A percentile compares a stretch with the other conserved stretches of the same genome.
These are phyloP conservation scores for Meliscaeva auricollis DNA, from an alignment of 2,888 invertebrate genomes.

Conservation along the genomic window DNA sequence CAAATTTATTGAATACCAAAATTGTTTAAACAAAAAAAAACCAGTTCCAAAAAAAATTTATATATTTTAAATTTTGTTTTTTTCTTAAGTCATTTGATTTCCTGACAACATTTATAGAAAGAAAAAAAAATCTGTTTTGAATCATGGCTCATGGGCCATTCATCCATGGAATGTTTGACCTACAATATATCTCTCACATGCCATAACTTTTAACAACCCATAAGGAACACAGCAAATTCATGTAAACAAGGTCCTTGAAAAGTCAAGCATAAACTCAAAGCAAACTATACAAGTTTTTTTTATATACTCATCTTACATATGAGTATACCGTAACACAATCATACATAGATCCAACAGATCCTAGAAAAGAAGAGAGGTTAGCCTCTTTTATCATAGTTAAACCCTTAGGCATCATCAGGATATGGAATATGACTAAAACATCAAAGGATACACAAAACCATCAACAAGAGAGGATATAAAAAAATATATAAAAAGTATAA, in stretches of 20 bases:
- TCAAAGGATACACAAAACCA: conserved; percentile 51
- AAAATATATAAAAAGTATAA: conserved; percentile 24
- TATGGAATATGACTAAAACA: conserved; percentile 36
- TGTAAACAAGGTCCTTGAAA: conserved; percentile 44
- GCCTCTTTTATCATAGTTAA: conserved; percentile 27
- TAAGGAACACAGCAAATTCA: conserved; percentile 13
- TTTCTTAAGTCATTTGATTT: no score
- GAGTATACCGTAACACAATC: conserved; percentile 10
- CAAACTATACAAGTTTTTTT: conserved; percentile 24
- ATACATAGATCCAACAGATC: background rate
- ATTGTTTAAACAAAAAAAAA: no score
- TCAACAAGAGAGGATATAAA: conserved; percentile 48
- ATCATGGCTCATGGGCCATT: background rate
- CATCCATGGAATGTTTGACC: background rate
- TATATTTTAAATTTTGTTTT: no score
- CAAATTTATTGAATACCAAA: no score
- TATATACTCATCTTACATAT: background rate
- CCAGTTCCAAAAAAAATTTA: no score
- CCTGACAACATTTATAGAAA: no score
- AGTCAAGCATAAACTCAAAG: conserved; percentile 30
- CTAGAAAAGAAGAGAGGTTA: conserved; percentile 7
- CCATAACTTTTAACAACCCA: background rate
- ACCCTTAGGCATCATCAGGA: conserved; percentile 36
- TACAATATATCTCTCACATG: background rate
- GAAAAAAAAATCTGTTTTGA: no score